phyloP scores from a whole-genome alignment of 2,888 invertebrate genomes.

The Conus canariensis region DNA sequence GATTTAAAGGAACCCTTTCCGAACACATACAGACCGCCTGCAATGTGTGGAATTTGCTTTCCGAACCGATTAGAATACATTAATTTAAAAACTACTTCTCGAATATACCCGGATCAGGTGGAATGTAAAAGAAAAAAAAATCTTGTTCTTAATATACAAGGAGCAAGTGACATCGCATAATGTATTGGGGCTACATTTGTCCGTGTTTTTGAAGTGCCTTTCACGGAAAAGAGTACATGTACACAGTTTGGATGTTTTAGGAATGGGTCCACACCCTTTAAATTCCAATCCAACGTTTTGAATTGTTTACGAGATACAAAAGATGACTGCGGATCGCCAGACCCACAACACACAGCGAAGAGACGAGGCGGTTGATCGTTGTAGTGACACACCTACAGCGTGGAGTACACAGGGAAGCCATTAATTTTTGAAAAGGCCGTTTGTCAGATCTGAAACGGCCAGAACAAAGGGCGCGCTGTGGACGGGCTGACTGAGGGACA shows the following conservation, averaged over 20 bases:
- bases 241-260: neutral
- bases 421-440: neutral
- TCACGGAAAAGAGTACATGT: too few species aligned
- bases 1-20: too few species aligned
- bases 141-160: too few species aligned
- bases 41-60: too few species aligned
- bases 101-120: too few species aligned
- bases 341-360: neutral
- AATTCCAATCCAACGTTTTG: neutral
- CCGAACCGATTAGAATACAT: too few species aligned
- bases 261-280: neutral
- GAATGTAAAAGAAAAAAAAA: too few species aligned
- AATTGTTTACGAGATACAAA: neutral
- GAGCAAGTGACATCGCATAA: too few species aligned
- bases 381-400: neutral
- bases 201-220: too few species aligned
- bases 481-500: slow-evolving; percentile 8
- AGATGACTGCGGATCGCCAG: neutral
- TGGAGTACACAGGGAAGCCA: neutral
- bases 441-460: neutral
- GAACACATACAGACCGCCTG: too few species aligned
- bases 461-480: neutral
- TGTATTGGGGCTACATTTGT: too few species aligned
- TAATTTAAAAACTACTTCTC: too few species aligned
- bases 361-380: neutral